A percentile compares a stretch with the other conserved stretches of the same genome.
These are phyloP conservation scores for Sterna hirundo DNA, from an alignment of 2,113 vertebrate genomes.

Conservation along the genomic window DNA sequence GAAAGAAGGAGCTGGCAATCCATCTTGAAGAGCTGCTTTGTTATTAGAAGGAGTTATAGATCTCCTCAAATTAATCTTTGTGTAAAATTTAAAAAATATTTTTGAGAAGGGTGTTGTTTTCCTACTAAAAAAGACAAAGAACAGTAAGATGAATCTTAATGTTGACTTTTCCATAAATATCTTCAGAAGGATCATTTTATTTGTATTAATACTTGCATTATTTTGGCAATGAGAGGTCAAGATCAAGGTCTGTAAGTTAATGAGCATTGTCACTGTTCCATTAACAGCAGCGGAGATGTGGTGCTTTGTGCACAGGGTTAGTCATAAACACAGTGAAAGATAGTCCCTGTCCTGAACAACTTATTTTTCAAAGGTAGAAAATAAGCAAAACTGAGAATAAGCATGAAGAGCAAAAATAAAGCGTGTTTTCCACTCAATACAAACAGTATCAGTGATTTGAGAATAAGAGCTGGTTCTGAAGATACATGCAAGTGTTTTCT, in stretches of 20 bases:
- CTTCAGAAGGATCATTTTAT: background rate
- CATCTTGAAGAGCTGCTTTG: background rate
- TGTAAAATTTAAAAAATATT: background rate
- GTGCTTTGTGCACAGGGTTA: background rate
- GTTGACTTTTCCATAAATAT: background rate
- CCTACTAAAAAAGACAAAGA: background rate
- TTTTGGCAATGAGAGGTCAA: background rate
- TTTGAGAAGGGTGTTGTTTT: background rate
- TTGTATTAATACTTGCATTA: background rate
- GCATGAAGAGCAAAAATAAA: background rate
- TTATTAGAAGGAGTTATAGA: background rate
- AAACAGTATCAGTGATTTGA: background rate
- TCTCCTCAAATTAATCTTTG: background rate
- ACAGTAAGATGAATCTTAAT: background rate
- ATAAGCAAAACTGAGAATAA: background rate
- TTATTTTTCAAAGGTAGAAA: background rate
- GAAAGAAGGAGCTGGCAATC: background rate
- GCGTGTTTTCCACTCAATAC: background rate
- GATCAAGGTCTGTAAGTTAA: background rate
- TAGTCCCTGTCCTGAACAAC: background rate
- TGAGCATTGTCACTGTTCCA: background rate
- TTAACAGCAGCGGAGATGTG: background rate
- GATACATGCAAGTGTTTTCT: fast-evolving
- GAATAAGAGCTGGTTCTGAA: background rate
- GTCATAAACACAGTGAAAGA: background rate